Evolutionary conservation across 2,797 vertebrate genomes (phyloP).

Genomic region (Syngnathus rostellatus): DNA sequence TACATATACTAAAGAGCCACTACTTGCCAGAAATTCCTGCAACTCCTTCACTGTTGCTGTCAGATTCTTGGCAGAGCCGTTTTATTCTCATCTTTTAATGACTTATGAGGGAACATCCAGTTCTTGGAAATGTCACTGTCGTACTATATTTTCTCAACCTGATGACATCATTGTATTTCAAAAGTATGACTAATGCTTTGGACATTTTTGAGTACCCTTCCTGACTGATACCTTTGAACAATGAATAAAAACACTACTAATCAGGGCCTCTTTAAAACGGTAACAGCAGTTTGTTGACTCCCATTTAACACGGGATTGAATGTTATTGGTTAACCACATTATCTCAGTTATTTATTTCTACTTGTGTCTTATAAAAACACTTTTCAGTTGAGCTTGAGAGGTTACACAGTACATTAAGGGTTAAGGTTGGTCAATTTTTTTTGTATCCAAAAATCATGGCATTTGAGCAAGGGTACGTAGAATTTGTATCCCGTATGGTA

Average conservation of each 20-base stretch:
- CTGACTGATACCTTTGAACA: not conserved
- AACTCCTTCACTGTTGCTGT: not conserved
- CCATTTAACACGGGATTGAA: not conserved
- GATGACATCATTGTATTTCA: not conserved
- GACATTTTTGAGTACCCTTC: not conserved
- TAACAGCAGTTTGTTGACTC: no score
- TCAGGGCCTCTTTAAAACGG: not conserved
- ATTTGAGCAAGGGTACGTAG: not conserved
- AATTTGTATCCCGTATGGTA: slow-evolving; percentile 1
- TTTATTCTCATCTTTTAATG: not conserved
- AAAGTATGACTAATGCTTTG: not conserved
- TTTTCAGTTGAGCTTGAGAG: not conserved
- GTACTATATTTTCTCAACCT: not conserved
- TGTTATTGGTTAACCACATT: not conserved
- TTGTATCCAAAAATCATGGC: not conserved
- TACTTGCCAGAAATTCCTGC: not conserved
- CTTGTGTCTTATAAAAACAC: not conserved
- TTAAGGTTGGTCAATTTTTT: not conserved
- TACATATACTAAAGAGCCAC: not conserved
- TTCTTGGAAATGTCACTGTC: not conserved
- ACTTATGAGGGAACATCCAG: not conserved
- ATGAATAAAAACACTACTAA: not conserved
- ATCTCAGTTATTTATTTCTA: not conserved
- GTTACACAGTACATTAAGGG: not conserved
- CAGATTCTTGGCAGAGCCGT: not conserved